phyloP scores from a whole-genome alignment of 2,113 vertebrate species.

The Agapornis roseicollis region DNA sequence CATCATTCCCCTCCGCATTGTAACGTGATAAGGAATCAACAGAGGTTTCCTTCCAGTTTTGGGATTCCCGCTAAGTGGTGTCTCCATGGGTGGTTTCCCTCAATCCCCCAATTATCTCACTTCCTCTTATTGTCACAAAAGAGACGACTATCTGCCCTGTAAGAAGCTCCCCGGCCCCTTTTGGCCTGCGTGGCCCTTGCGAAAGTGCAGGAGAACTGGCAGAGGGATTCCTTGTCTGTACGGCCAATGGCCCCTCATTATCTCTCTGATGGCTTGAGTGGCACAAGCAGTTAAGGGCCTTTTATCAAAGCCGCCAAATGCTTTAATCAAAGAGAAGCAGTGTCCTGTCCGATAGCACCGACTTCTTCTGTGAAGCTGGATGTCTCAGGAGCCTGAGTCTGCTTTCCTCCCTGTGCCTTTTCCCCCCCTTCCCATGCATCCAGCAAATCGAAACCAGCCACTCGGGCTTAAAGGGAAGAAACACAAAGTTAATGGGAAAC shows the following conservation, averaged over 20 bases:
- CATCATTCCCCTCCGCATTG: slow-evolving; percentile 57
- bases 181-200: not conserved
- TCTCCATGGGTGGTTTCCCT: slow-evolving; percentile 77
- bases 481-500: slow-evolving; percentile 50
- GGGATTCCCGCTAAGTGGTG: slow-evolving; percentile 74
- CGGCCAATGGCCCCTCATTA: slow-evolving; percentile 59
- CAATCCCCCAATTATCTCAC: slow-evolving; percentile 73
- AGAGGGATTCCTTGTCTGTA: not conserved
- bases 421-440: not conserved
- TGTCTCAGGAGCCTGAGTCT: not conserved
- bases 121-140: slow-evolving; percentile 79
- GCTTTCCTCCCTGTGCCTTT: not conserved
- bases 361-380: not conserved
- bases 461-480: not conserved
- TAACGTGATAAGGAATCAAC: slow-evolving; percentile 68
- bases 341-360: slow-evolving; percentile 4
- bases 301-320: slow-evolving; percentile 71
- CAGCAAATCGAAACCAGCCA: slow-evolving; percentile 34
- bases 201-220: not conserved
- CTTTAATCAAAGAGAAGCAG: slow-evolving; percentile 49
- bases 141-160: slow-evolving; percentile 57
- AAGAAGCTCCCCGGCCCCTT: slow-evolving; percentile 8
- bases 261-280: slow-evolving; percentile 54
- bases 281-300: slow-evolving; percentile 57
- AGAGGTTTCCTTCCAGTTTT: slow-evolving; percentile 77